Evolutionary conservation across 1,140 invertebrate genomes (phyloP), one percentile per base, ranked within the genome.

Genomic region (Tetramorium parvispinum): DNA sequence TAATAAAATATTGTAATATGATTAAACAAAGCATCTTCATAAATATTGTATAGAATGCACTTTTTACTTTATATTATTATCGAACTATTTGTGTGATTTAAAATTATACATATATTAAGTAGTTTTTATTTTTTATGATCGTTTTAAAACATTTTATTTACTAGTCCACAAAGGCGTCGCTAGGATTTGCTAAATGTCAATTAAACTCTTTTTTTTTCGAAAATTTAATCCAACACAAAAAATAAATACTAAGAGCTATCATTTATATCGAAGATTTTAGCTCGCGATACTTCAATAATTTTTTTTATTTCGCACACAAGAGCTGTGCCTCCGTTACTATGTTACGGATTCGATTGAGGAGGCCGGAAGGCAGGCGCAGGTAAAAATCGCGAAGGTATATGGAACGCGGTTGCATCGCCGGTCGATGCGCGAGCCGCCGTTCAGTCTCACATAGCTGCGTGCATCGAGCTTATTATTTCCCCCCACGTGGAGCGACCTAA

Each of bases 381-480:
- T 82, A 83, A 73, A 73, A 73, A 40, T 73, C 40, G 40, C 53
- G 8, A 59, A 46, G 79, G 18, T 73, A 83, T 83, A 49, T 83
- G 53, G 53, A 83, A 83, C 79, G 13, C 37, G 21, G 73, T 53
- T 46, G 43, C 51, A 21, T 40, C 32, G 24, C 46, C 49, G 78
- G 79, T 83, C 79, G 79, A 83, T 83, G 68, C 68, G 79, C 79
- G 27, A 83, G 53, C 79, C 68, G 79, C 79, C 77, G 61, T 81
- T 68, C 32, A 59, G 79, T 83, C 79, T 83, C 79, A 83, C 79
- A 83, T 73, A 83, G 37, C 79, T 83, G 79, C 79, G 79, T 83
- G 79, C n/a, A 73, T 13, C 51, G 43, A 27, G 66, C 66, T 82
- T 73, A 82, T 83, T 83, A 83, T 83, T 73, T 73, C 21, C 53